phyloP scores from a whole-genome alignment of 1,140 invertebrate species.

The Apolygus lucorum region DNA sequence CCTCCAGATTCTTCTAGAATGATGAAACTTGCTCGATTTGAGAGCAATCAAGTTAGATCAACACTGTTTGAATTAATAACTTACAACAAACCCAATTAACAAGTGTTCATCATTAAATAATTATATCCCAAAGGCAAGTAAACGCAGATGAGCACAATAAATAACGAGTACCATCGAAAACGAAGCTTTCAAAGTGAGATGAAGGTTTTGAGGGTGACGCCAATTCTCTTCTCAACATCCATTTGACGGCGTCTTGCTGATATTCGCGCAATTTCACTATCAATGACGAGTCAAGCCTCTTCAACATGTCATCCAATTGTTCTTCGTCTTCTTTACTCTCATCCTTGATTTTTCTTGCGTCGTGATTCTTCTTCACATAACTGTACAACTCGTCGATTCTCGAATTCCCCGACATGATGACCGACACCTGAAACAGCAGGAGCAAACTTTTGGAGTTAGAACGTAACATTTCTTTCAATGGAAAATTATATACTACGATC shows the following conservation, averaged over 20 bases:
- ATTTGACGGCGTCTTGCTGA: conserved; percentile 54
- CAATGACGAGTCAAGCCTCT: not conserved
- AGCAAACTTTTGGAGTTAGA: too few species aligned
- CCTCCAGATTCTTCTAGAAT: too few species aligned
- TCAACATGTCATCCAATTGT: not conserved
- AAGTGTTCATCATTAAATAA: not conserved
- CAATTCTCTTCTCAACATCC: conserved; percentile 56
- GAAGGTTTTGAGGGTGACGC: not conserved
- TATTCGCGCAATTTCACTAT: conserved; percentile 48
- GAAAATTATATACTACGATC: too few species aligned
- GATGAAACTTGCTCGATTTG: too few species aligned
- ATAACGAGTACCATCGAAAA: not conserved
- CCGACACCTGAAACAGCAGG: too few species aligned
- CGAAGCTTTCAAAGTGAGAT: not conserved
- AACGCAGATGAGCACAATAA: not conserved
- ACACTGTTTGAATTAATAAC: not conserved
- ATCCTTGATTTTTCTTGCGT: not conserved
- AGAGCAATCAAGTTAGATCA: not conserved
- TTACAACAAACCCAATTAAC: too few species aligned
- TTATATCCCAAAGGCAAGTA: not conserved
- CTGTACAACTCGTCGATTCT: not conserved
- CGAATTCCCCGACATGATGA: too few species aligned
- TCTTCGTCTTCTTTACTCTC: not conserved
- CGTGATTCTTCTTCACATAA: not conserved
- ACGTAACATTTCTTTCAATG: too few species aligned